These are phyloP conservation scores for Venturia canescens DNA, from an alignment of 1,140 invertebrate species.

Conservation along the genomic window DNA sequence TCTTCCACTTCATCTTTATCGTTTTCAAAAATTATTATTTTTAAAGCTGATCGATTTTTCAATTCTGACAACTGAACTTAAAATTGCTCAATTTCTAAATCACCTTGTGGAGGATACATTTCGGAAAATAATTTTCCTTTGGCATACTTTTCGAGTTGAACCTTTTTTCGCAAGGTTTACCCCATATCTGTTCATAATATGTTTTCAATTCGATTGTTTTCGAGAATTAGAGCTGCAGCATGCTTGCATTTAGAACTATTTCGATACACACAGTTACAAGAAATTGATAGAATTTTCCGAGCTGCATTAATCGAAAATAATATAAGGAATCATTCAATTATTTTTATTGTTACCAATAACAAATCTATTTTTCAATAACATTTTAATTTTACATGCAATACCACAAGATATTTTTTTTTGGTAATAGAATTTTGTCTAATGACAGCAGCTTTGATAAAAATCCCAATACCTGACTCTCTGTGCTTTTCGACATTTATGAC, in stretches of 20 bases:
- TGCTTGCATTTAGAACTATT: constrained; percentile 54
- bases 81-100: neutral
- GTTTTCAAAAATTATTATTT: neutral
- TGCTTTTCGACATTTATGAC: neutral
- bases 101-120: constrained; percentile 40
- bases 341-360: no score
- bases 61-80: neutral
- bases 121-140: constrained; percentile 52
- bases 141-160: constrained; percentile 54
- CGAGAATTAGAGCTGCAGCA: constrained; percentile 51
- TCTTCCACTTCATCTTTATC: neutral
- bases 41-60: constrained; percentile 30
- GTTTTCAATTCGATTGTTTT: constrained; percentile 55
- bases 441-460: neutral
- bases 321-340: no score
- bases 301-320: no score
- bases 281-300: neutral
- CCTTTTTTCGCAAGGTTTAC: constrained; percentile 46
- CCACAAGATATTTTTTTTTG: neutral
- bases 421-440: neutral
- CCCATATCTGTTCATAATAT: constrained; percentile 52
- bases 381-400: neutral
- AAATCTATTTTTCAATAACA: no score
- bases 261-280: constrained; percentile 51
- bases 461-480: neutral